These are phyloP conservation scores for Zootermopsis nevadensis DNA, from an alignment of 2,888 invertebrate genomes.

Conservation along the genomic window DNA sequence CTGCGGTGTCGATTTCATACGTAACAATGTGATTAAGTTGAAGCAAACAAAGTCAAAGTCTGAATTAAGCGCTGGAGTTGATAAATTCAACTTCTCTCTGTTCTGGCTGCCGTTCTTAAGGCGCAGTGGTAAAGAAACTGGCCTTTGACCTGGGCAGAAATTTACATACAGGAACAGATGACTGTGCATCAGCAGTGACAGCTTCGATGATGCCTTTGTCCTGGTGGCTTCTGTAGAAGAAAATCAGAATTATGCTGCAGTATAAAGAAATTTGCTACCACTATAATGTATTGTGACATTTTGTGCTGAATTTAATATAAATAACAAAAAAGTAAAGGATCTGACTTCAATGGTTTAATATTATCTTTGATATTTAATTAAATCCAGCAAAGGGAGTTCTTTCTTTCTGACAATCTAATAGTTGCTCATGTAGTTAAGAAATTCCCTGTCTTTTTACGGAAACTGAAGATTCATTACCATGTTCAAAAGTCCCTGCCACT, in stretches of 20 bases:
- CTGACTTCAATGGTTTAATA: no score
- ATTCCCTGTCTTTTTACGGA: no score
- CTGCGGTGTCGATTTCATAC: slow-evolving; percentile 29
- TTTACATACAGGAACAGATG: background rate
- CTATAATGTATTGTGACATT: background rate
- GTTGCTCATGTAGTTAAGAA: no score
- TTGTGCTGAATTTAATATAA: no score
- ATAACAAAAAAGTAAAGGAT: no score
- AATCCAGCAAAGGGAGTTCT: no score
- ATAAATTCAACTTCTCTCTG: background rate
- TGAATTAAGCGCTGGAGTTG: background rate
- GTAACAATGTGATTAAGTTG: background rate
- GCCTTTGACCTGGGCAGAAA: slow-evolving; percentile 4
- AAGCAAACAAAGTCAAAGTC: background rate
- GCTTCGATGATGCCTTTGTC: background rate
- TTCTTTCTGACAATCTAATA: no score
- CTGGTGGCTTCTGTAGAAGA: background rate
- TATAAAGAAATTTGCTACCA: background rate
- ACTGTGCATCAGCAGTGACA: background rate
- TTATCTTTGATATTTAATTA: no score
- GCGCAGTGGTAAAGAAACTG: background rate
- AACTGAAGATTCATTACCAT: no score
- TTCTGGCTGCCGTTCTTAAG: background rate
- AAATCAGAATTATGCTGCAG: background rate
- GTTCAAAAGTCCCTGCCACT: no score